Evolutionary conservation across 1,140 invertebrate genomes (phyloP), one percentile per base, ranked within the genome.

Genomic region (Drosophila rhopaloa): DNA sequence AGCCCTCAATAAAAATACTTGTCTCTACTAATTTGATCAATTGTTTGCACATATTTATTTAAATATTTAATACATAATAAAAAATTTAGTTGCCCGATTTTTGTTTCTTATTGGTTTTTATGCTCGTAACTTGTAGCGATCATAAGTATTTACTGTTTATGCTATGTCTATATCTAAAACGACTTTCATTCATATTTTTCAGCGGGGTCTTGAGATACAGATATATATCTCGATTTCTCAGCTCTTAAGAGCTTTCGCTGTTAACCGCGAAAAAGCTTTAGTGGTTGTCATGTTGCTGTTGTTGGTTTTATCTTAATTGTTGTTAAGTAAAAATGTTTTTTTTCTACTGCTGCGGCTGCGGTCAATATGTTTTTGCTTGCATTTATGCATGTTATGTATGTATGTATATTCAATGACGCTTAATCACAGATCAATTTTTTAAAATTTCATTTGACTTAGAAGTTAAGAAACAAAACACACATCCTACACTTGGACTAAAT

Each of bases 391-490:
- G 50, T 76, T 76, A 72, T 71, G 55, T 59, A 59, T 81, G 51
- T 74, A 46, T 81, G 63, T 83, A 84, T 85, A 88, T 89, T 88
- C 84, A 88, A 88, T 88, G 84, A 88, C 84, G 84, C 84, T 84
- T 89, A 88, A 88, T 88, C 84, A 88, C 84, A 88, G 84, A 88
- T 88, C 84, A 88, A 89, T 88, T 88, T 84, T 83, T 88, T 81
- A 67, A 84, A 88, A 85, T 88, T 88, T 84, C 81, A 80, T 84
- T 88, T 88, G 84, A 88, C 84, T 88, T 88, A 88, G 84, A 88
- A 84, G 80, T 89, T 89, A 88, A 89, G 83, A 88, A 88, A 88
- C 84, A 88, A 83, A 83, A 65, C 61, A 54, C 65, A 47, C 62
- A 41, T 59, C 37, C 24, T 53, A 54, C 43, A 24, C 38, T 13